Evolutionary conservation across 2,113 vertebrate genomes (phyloP), one percentile per base, ranked within the genome.

Genomic region (Ceyx cyanopectus): DNA sequence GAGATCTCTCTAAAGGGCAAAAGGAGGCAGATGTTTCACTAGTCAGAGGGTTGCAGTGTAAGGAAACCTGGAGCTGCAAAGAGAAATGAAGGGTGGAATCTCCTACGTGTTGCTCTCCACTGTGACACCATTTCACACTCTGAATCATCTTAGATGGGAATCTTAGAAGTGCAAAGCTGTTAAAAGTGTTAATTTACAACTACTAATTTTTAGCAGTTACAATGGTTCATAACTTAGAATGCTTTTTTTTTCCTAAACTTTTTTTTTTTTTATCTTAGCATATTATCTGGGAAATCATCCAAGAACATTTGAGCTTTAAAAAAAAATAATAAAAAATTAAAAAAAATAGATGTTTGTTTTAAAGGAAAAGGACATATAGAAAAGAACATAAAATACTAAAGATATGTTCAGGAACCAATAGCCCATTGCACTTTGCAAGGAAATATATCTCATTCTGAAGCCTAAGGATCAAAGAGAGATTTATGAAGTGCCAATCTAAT

Each of bases 401-500:
- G 22, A 32, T 30, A n/a, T 14, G 2, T 32, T 66, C 26, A 56
- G 53, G 10, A 67, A 80, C 20, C 15, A 40, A 30, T 26, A 67
- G 43, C 6, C 18, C 23, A 41, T 46, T 85, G 20, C 17, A 53
- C 1, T 92, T 84, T 72, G 6, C 12, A 67, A 87, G 22, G 40
- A 94, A 94, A 93, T 37, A 14, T 23, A 81, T 82, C 27, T 81
- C 63, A 58, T 85, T 94, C 67, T 88, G 51, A n/a, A 24, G 16
- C 22, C 37, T 91, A 82, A 91, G 67, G 46, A 85, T 91, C 80
- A 86, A 89, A 93, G 87, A 54, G 10, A 91, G 54, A 92, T 89
- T 92, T 92, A 96, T 78, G 75, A 86, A 92, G 51, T 61, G 50
- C 74, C 61, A 94, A 50, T 24, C 4, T 89, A 92, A 87, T 74